A percentile compares a stretch with the other conserved stretches of the same genome.
These are phyloP conservation scores for Lasaia peninsularis DNA, from an alignment of 1,140 invertebrate genomes.

Conservation along the genomic window DNA sequence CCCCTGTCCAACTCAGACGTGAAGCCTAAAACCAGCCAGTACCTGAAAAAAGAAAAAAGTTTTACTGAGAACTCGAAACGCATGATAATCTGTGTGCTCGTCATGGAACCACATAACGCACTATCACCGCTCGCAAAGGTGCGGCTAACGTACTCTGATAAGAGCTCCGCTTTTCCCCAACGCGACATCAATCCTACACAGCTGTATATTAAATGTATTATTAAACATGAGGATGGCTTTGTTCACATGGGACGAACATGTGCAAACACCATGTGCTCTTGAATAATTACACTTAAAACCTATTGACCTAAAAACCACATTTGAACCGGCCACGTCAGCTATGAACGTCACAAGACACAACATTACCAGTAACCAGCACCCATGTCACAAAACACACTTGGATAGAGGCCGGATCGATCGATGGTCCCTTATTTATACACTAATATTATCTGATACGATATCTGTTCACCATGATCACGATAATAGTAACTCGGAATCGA, in stretches of 20 bases:
- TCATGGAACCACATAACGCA: slow-evolving; percentile 44
- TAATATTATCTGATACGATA: slow-evolving; percentile 73
- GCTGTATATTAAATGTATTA: slow-evolving; percentile 31
- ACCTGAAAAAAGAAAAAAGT: slow-evolving; percentile 23
- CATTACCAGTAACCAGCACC: slow-evolving; percentile 26
- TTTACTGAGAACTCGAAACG: slow-evolving; percentile 28
- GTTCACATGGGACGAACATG: slow-evolving; percentile 34
- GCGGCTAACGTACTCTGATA: slow-evolving; percentile 68
- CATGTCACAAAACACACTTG: slow-evolving; percentile 51
- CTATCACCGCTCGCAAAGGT: slow-evolving; percentile 70
- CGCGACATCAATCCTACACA: slow-evolving; percentile 52
- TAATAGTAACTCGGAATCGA: slow-evolving; percentile 63
- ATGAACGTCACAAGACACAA: slow-evolving; percentile 16
- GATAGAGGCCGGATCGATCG: slow-evolving; percentile 73
- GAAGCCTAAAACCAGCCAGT: slow-evolving; percentile 36
- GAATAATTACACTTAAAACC: slow-evolving; percentile 49
- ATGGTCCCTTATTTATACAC: slow-evolving; percentile 75
- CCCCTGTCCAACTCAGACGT: slow-evolving; percentile 77
- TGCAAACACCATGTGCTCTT: slow-evolving; percentile 58
- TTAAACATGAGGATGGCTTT: slow-evolving; percentile 24
- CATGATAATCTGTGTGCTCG: slow-evolving; percentile 52
- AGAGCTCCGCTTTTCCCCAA: slow-evolving; percentile 66
- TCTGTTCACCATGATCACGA: slow-evolving; percentile 72
- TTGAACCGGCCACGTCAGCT: slow-evolving; percentile 17
- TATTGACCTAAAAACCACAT: background rate